These are phyloP conservation scores for Sciurus carolinensis DNA, from an alignment of 2,797 vertebrate species.

Conservation along the genomic window DNA sequence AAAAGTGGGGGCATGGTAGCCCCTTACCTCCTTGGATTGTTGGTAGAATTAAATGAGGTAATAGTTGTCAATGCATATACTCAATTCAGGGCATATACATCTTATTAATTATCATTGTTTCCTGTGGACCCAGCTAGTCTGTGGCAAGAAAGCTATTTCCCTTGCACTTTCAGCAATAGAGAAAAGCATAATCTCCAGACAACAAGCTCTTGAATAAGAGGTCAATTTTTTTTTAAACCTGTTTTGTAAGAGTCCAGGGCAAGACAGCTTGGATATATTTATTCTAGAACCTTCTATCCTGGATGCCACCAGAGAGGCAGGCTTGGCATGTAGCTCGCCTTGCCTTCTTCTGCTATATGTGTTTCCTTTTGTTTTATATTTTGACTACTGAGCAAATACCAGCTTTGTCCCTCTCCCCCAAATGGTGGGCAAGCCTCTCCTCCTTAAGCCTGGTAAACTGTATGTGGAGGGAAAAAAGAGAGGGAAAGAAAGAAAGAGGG, in stretches of 20 bases:
- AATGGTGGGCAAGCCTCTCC: neutral
- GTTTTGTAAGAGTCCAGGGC: neutral
- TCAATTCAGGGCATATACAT: neutral
- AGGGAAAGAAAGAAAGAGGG: neutral
- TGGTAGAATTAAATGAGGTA: neutral
- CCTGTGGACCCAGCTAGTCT: neutral
- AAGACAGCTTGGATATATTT: neutral
- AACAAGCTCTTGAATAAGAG: slow-evolving; percentile 22
- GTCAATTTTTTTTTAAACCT: neutral
- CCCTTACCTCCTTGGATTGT: neutral
- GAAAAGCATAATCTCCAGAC: slow-evolving; percentile 35
- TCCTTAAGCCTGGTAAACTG: slow-evolving; percentile 53
- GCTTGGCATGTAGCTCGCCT: neutral
- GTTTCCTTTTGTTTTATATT: slow-evolving; percentile 64
- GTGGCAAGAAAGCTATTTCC: neutral
- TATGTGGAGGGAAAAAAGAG: rapidly evolving
- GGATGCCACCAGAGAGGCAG: neutral
- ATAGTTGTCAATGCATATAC: neutral
- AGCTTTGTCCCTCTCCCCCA: slow-evolving; percentile 70
- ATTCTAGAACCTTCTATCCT: slow-evolving; percentile 47
- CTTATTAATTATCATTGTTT: slow-evolving; percentile 22
- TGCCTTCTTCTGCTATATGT: neutral
- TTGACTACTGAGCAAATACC: slow-evolving; percentile 74
- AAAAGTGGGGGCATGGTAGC: neutral
- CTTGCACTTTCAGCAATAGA: neutral